These are phyloP conservation scores for Maccullochella peelii DNA, from an alignment of 2,113 vertebrate species.

Conservation along the genomic window DNA sequence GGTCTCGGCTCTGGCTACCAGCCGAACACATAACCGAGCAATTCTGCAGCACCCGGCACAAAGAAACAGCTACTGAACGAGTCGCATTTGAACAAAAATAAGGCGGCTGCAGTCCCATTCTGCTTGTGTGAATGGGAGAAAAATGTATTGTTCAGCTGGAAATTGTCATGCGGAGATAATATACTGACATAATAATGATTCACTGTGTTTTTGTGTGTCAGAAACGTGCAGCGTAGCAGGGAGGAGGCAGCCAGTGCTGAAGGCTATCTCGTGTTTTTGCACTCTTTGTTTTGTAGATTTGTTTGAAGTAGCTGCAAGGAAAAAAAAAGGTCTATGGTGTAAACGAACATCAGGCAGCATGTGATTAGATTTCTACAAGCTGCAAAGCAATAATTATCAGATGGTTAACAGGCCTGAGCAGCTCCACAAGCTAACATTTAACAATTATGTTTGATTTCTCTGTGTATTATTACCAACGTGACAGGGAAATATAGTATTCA, in stretches of 20 bases:
- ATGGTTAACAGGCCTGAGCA: not conserved
- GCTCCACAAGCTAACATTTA: conserved; percentile 10
- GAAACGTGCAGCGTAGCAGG: not conserved
- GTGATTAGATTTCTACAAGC: not conserved
- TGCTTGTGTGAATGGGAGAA: not conserved
- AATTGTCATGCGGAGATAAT: conserved; percentile 48
- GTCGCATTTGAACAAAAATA: not conserved
- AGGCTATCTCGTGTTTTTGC: not conserved
- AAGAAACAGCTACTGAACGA: not conserved
- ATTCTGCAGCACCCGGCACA: not conserved
- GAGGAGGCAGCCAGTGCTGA: not conserved
- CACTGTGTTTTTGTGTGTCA: conserved; percentile 35
- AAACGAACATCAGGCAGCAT: conserved; percentile 1
- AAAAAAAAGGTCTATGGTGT: not conserved
- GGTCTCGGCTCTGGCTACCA: not conserved
- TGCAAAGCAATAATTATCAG: conserved; percentile 29
- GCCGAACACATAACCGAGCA: not conserved
- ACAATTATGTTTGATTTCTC: not conserved
- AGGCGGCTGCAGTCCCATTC: not conserved
- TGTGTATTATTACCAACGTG: not conserved
- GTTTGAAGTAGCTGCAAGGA: conserved; percentile 17
- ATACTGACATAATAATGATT: conserved; percentile 48
- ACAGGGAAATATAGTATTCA: not conserved
- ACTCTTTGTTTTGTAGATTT: conserved; percentile 12
- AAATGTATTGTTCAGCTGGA: conserved; percentile 30